Base-by-base conservation (phyloP, 2,797 vertebrate genomes). In the Pempheris klunzingeri region DNA sequence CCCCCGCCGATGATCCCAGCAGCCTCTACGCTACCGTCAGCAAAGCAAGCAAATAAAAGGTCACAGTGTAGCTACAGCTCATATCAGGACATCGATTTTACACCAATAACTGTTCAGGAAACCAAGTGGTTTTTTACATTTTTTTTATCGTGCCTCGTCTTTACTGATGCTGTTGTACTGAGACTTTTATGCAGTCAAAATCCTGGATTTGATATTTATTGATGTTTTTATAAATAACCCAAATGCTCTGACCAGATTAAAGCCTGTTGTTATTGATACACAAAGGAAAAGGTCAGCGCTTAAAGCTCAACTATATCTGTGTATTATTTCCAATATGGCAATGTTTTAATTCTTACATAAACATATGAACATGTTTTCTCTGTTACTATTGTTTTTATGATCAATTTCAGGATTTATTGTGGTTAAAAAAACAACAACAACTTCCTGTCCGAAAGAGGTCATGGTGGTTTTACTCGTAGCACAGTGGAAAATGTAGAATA, bases 21-120 rank as follows among this genome's bases (percentile, higher is more conserved):
- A 15, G 13, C 44, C 46, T 65, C 32, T 65, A 65, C n/a, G 30
- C 62, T 1, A 50, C 46, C 14, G 15, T 65, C 44, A 49, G 50
- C 62, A 34, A 43, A 44, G 8, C 24, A 44, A 15, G 28, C n/a
- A 32, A 32, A 32, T 7, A 26, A 15, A 30, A 20, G 14, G 1
- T n/a, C 5, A 2, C 20, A 18, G 41, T 5, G 4, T 5, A 22
- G 53, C 3, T 2, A 0, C 30, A 47, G 30, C 53, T 55, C 18
- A 14, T 13, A 18, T 44, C 39, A 11, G 4, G 9, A 34, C 38
- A 22, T 7, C 18, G 4, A 44, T 32, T 57, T 22, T 20, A 47
- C n/a, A 47, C 2, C 0, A 50, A 53, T 41, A 24, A 30, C 22
- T 8, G 7, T 3, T 1, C 38, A 41, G 12, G 26, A 64, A 1